phyloP scores from a whole-genome alignment of 2,797 vertebrate species.

The Tragopan temminckii region DNA sequence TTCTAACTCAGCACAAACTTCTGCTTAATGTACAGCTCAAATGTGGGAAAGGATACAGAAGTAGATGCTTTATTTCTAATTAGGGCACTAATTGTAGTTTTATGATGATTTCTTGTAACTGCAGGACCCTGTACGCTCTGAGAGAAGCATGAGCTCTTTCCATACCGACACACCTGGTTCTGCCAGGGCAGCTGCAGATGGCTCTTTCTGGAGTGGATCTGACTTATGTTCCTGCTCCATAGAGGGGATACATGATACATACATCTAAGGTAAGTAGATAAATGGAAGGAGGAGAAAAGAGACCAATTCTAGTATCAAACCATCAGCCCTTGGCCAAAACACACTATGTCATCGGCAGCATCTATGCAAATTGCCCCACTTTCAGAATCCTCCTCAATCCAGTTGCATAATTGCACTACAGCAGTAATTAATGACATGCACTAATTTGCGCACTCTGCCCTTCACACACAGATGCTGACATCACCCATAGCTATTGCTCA shows the following conservation, averaged over 20 bases:
- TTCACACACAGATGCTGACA: slow-evolving; percentile 16
- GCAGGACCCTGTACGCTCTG: neutral
- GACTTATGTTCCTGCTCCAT: neutral
- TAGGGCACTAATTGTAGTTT: neutral
- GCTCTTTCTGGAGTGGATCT: neutral
- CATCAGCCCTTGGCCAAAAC: neutral
- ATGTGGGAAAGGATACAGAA: fast-evolving
- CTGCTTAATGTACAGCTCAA: neutral
- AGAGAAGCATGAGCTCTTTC: neutral
- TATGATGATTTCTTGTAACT: neutral
- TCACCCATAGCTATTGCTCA: slow-evolving; percentile 10
- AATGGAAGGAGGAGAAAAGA: neutral
- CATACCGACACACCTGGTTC: neutral
- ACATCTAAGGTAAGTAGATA: neutral
- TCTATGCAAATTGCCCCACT: neutral
- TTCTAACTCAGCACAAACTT: neutral
- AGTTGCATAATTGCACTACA: neutral
- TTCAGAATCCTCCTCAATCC: neutral
- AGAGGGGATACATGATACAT: neutral
- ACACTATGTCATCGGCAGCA: neutral
- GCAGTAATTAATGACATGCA: slow-evolving; percentile 5
- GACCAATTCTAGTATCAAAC: neutral
- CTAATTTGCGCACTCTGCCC: slow-evolving; percentile 1
- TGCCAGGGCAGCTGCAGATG: neutral
- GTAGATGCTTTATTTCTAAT: neutral